Conservation (phyloP, 2,888 invertebrate genomes). For the Hyppa rectilinea region DNA sequence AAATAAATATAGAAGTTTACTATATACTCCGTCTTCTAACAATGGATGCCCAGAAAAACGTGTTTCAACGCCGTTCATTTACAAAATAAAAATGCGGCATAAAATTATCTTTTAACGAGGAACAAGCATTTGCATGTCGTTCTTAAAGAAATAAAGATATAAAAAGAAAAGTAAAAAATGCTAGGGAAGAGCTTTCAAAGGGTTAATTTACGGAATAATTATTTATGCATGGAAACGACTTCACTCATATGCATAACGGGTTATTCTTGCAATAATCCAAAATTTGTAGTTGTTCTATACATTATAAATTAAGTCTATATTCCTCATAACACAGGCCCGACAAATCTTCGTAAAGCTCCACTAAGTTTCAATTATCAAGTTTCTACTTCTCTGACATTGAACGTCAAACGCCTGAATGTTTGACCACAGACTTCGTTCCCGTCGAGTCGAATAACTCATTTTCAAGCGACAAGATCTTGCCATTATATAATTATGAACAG, state of each 20-base stretch:
- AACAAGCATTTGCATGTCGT: conserved; percentile 34
- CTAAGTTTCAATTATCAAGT: conserved; percentile 57
- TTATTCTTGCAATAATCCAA: neutral
- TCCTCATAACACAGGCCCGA: conserved; percentile 10
- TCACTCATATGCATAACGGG: neutral
- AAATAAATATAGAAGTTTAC: no score
- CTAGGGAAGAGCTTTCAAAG: conserved; percentile 1
- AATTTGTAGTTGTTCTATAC: neutral
- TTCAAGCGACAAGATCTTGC: conserved; percentile 43
- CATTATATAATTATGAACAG: conserved; percentile 40
- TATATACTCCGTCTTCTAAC: neutral
- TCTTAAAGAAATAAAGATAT: conserved; percentile 22
- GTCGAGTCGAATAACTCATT: conserved; percentile 37
- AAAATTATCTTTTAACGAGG: conserved; percentile 45
- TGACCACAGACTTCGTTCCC: conserved; percentile 43
- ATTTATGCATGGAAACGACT: conserved; percentile 1
- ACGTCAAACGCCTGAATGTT: conserved; percentile 50
- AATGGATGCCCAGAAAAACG: neutral
- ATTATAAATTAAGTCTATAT: conserved; percentile 9
- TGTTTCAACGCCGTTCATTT: conserved; percentile 1
- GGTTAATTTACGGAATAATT: neutral
- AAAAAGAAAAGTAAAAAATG: conserved; percentile 28
- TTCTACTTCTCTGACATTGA: conserved; percentile 44
- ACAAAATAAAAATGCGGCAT: conserved; percentile 35
- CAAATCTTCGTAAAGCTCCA: conserved; percentile 33